Evolutionary conservation across 2,113 vertebrate species (phyloP).

Genomic region (Pontoporia blainvillei): DNA sequence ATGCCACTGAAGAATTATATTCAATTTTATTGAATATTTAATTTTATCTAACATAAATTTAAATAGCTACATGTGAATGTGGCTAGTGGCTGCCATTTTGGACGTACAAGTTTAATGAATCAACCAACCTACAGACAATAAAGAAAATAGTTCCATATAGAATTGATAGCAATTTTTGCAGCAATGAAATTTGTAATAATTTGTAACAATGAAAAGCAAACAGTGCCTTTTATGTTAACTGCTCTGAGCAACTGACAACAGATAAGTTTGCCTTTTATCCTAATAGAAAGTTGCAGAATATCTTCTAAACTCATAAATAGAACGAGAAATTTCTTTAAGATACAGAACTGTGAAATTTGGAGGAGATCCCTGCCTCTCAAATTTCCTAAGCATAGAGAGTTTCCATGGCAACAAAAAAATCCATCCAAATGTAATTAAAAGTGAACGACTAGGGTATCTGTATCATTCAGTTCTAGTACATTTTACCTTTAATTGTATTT

Average conservation of each 20-base stretch:
- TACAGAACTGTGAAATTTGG: slow-evolving; percentile 34
- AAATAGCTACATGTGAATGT: background rate
- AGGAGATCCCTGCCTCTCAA: slow-evolving; percentile 23
- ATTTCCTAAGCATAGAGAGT: slow-evolving; percentile 41
- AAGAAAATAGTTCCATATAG: background rate
- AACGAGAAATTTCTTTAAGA: slow-evolving; percentile 18
- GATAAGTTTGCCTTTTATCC: background rate
- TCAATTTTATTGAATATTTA: background rate
- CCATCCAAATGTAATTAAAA: slow-evolving; percentile 57
- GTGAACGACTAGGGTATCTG: background rate
- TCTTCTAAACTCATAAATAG: slow-evolving; percentile 5
- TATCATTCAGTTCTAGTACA: background rate
- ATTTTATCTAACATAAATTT: background rate
- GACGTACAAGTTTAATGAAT: background rate
- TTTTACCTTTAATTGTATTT: slow-evolving; percentile 56
- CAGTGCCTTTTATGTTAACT: background rate
- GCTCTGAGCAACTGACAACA: background rate
- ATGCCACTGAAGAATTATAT: background rate
- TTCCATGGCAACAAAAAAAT: slow-evolving; percentile 46
- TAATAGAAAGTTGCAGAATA: background rate
- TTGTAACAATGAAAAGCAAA: background rate
- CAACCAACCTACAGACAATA: background rate
- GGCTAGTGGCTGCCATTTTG: background rate
- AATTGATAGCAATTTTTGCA: background rate
- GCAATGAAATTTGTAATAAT: background rate